Evolutionary conservation across 1,140 invertebrate genomes (phyloP).

Genomic region (Drosophila ercepeae): DNA sequence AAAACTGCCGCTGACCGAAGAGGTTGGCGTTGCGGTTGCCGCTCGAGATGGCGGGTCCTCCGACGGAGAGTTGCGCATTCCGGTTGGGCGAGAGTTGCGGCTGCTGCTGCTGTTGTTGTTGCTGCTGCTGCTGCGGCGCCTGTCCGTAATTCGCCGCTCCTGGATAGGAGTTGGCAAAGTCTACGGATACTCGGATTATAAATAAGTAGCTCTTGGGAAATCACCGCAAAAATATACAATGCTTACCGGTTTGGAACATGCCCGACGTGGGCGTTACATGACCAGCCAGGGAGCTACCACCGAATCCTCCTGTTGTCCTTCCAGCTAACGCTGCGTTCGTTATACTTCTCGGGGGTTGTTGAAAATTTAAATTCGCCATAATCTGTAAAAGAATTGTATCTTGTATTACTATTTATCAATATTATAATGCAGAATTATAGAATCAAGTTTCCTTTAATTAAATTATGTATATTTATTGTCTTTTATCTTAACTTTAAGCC

Average conservation of each 20-base stretch:
- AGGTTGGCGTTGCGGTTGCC: slow-evolving; percentile 87
- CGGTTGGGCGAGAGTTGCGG: slow-evolving; percentile 87
- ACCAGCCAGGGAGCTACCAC: slow-evolving; percentile 86
- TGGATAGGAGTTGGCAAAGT: slow-evolving; percentile 69
- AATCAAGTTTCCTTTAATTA: no score
- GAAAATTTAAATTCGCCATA: slow-evolving; percentile 94
- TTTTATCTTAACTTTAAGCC: no score
- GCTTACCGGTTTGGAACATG: slow-evolving; percentile 86
- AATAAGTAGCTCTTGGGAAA: background rate
- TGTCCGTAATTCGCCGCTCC: slow-evolving; percentile 84
- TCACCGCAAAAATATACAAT: background rate
- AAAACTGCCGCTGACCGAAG: slow-evolving; percentile 89
- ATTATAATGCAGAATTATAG: no score
- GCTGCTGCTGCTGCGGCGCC: slow-evolving; percentile 85
- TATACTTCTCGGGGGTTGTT: slow-evolving; percentile 91
- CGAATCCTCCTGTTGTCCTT: slow-evolving; percentile 86
- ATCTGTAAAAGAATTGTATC: slow-evolving; percentile 61
- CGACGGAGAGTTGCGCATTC: slow-evolving; percentile 84
- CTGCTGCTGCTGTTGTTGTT: slow-evolving; percentile 85
- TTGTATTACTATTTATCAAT: no score
- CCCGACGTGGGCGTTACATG: slow-evolving; percentile 89
- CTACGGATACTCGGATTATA: slow-evolving; percentile 18
- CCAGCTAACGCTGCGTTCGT: slow-evolving; percentile 88
- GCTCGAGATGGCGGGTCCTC: slow-evolving; percentile 84
- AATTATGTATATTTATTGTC: no score